Base-by-base conservation (phyloP, 2,888 invertebrate species). In the Deilephila porcellus region DNA sequence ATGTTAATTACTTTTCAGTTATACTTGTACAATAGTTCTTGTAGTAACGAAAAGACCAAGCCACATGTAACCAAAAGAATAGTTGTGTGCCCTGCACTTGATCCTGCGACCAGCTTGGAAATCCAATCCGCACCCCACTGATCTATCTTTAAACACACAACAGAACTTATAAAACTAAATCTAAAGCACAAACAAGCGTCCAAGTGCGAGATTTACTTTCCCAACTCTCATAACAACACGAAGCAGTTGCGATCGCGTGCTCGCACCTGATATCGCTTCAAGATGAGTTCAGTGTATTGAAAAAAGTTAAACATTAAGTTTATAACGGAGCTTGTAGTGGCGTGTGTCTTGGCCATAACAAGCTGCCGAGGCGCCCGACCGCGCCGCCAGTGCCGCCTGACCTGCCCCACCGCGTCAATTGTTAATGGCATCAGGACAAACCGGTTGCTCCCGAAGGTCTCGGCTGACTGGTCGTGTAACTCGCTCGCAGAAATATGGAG, bases 321-420 rank as follows among this genome's bases (percentile, higher is more conserved):
- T 45, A 45, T 64, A 64, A 45, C n/a, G 11, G 11, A n/a, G 60
- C 60, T 29, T 32, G 60, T 64, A 45, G 52, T 52, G 45, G 52
- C 45, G 25, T 67, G 45, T 64, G 64, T 64, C 29, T 60, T 60
- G 60, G 17, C 60, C n/a, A 64, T 64, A 64, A 64, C 60, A 20
- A 17, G 29, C 14, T 60, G 11, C 45, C 20, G 7, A 45, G 45
- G 25, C 45, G 3, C 45, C 45, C 17, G 60, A 3, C 3, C 37
- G n/a, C 0, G 20, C 25, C 7, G n/a, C 63, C 64, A 67, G 34
- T 14, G 7, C 25, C 3, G 17, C 67, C n/a, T 25, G 45, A 67
- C 67, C 67, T 52, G 19, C 56, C 45, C 67, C 14, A 20, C n/a
- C 52, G 20, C 37, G 25, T 25, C 25, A 25, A 67, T 67, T 6